Evolutionary conservation across 1,140 invertebrate species (phyloP), one percentile per base, ranked within the genome.

Genomic region (Nasonia vitripennis): DNA sequence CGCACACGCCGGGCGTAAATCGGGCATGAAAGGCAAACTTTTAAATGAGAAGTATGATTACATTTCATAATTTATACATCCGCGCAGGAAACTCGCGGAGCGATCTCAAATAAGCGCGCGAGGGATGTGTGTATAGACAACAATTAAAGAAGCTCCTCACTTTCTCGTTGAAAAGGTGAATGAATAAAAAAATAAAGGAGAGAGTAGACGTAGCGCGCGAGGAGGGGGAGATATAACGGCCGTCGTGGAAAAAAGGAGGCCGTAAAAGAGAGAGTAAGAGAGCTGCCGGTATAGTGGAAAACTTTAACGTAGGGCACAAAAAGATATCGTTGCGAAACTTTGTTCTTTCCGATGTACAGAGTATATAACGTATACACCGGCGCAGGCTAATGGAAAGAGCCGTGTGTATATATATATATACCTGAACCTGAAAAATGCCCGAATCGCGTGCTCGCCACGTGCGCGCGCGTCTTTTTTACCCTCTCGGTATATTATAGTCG

Each of bases 391-490:
- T 55, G 12, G 51, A 20, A n/a, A 62, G 20, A 62, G 55, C 55
- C 20, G 27, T 27, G 1, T 27, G 1, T 27, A 20, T 55, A 0
- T 51, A 10, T 27, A 20, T 55, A 17, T 51, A 10, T 55, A 62
- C 6, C 17, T 62, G 20, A 20, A 62, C 9, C 68, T 89, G 87
- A 90, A 90, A 90, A 90, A 89, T 89, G 86, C 83, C 62, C 71
- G 87, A 87, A 88, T 90, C 86, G 86, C 86, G 86, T 87, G 89
- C 79, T 23, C 31, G 20, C 7, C 34, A 45, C 73, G 70, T 17
- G 6, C 17, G n/a, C 9, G 68, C n/a, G 0, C 68, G 10, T 70
- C 17, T 27, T 70, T 70, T 70, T 70, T 70, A 10, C 23, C 17
- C 2, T 31, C 20, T 31, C 20, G 9, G 10, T 70, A n/a, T 14